These are phyloP conservation scores for Drosophila helvetica DNA, from an alignment of 2,888 invertebrate species.

Conservation along the genomic window DNA sequence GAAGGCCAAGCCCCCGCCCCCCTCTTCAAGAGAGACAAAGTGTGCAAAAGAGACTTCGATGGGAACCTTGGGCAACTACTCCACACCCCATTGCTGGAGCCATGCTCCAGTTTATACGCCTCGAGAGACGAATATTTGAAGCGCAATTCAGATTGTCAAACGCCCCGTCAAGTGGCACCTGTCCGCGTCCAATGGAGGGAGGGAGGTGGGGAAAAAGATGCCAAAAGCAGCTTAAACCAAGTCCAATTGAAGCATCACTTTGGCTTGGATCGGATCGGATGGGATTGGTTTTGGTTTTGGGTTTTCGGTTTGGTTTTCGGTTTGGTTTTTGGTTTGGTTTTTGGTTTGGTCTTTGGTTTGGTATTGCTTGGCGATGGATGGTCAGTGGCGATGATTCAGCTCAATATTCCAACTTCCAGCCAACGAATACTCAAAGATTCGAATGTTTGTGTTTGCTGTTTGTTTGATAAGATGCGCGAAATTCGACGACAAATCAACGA, in stretches of 20 bases:
- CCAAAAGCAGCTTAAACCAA: conserved; percentile 69
- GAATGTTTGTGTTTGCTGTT: conserved; percentile 52
- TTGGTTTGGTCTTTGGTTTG: conserved; percentile 33
- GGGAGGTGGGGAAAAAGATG: conserved; percentile 30
- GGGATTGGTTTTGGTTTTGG: conserved; percentile 19
- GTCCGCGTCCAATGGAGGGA: conserved; percentile 24
- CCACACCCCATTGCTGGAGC: conserved; percentile 20
- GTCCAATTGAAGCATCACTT: conserved; percentile 53
- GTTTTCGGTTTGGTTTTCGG: conserved; percentile 40
- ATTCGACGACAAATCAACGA: conserved; percentile 36
- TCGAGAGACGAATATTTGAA: conserved; percentile 52
- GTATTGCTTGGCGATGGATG: background rate
- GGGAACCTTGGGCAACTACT: conserved; percentile 35
- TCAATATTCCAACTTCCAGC: background rate
- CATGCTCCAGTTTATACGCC: conserved; percentile 70
- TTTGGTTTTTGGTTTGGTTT: conserved; percentile 21
- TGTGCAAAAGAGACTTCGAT: conserved; percentile 22
- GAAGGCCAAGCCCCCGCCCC: conserved; percentile 29
- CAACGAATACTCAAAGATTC: conserved; percentile 46
- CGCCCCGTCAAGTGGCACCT: conserved; percentile 66
- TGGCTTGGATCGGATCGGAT: conserved; percentile 41
- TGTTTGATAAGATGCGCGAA: conserved; percentile 7
- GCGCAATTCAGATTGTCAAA: conserved; percentile 75
- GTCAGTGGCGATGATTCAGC: conserved; percentile 59
- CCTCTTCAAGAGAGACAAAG: conserved; percentile 5